Percentiles rank a stretch among this genome's conserved stretches.
These are phyloP conservation scores for Drosophila villosipedis DNA, from an alignment of 2,888 invertebrate species.

Conservation along the genomic window DNA sequence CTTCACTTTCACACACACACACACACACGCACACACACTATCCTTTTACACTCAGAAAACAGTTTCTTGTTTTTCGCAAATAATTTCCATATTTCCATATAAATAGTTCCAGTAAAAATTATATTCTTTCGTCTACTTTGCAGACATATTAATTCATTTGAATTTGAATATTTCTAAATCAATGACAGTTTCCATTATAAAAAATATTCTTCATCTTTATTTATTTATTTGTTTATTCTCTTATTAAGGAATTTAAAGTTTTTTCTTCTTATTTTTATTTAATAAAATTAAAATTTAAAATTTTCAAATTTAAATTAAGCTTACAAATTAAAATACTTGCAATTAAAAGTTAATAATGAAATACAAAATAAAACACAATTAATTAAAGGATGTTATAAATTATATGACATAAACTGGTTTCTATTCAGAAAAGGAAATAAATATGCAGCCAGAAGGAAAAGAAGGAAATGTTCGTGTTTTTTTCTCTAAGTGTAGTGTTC, in stretches of 20 bases:
- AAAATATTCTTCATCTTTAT: too few relatives aligned
- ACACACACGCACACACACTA: too few relatives aligned
- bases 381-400: background rate
- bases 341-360: background rate
- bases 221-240: too few relatives aligned
- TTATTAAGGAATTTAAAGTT: too few relatives aligned
- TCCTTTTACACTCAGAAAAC: background rate
- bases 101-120: too few relatives aligned
- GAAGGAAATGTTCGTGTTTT: too few relatives aligned
- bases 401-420: background rate
- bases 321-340: background rate
- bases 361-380: background rate
- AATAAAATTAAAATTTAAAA: background rate
- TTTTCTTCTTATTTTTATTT: background rate
- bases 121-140: too few relatives aligned
- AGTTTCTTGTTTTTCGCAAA: background rate
- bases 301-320: background rate
- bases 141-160: too few relatives aligned
- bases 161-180: too few relatives aligned
- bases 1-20: background rate
- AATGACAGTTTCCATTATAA: too few relatives aligned
- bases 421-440: background rate
- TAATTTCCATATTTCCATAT: background rate
- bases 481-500: conserved; percentile 14
- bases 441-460: background rate